Conservation (phyloP, 1,140 invertebrate species). For the Pseudomyrmex concolor region DNA sequence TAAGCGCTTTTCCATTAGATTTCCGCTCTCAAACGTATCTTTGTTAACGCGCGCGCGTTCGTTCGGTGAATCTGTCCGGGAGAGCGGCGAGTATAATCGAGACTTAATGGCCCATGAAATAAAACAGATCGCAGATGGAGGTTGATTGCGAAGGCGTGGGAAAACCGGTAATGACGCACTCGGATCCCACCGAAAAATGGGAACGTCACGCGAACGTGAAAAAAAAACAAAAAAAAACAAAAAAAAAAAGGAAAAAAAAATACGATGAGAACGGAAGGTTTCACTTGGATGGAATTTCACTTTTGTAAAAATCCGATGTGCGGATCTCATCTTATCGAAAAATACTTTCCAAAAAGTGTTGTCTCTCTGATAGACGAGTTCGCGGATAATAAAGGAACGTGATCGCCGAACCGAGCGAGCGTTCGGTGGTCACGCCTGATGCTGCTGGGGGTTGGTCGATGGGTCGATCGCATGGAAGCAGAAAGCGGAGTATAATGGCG, state of each 20-base stretch:
- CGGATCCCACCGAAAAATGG: conserved; percentile 30
- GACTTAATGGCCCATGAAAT: conserved; percentile 50
- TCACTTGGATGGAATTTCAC: background rate
- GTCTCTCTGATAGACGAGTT: conserved; percentile 32
- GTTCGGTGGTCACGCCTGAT: background rate
- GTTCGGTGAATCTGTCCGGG: background rate
- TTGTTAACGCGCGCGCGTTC: background rate
- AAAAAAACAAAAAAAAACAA: background rate
- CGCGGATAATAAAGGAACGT: conserved; percentile 34
- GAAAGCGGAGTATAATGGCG: conserved; percentile 53
- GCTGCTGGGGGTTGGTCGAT: background rate
- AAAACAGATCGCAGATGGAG: conserved; percentile 11
- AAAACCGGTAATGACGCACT: conserved; percentile 15
- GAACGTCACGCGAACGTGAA: background rate
- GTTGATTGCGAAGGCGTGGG: conserved; percentile 22
- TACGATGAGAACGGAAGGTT: background rate
- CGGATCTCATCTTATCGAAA: conserved; percentile 2
- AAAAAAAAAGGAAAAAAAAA: background rate
- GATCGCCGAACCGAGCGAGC: background rate
- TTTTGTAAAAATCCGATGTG: background rate
- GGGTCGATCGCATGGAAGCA: background rate
- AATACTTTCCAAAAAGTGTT: background rate
- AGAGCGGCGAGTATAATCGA: conserved; percentile 40
- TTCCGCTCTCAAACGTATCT: conserved; percentile 28
- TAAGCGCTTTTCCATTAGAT: background rate